A percentile compares a stretch with the other conserved stretches of the same genome.
Evolutionary conservation across 2,888 invertebrate species (phyloP).

Genomic region (Litoditis marina): DNA sequence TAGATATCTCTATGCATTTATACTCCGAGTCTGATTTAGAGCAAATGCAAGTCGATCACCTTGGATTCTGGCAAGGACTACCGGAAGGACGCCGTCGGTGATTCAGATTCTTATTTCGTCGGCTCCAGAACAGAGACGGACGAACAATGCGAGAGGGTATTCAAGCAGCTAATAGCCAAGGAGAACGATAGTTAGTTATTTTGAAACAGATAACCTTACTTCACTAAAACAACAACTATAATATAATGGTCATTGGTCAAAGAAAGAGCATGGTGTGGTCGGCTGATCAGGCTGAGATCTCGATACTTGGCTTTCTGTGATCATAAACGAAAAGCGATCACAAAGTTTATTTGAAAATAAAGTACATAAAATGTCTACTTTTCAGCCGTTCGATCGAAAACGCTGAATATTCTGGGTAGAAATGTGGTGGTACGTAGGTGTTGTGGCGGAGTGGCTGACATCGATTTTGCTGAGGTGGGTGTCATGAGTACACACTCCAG

Average conservation of each 20-base stretch:
- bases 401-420: conserved; percentile 82
- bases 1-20: too few species aligned
- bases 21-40: too few species aligned
- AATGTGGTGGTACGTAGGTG: conserved; percentile 83
- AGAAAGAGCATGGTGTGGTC: too few species aligned
- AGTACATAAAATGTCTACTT: not conserved
- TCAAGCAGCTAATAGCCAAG: conserved; percentile 80
- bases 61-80: conserved; percentile 94
- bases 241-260: too few species aligned
- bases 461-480: conserved; percentile 78
- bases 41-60: conserved; percentile 75
- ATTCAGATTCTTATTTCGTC: conserved; percentile 26
- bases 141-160: conserved; percentile 75
- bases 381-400: conserved; percentile 74
- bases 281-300: not conserved
- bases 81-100: conserved; percentile 65
- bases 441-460: conserved; percentile 86
- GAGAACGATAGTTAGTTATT: conserved; percentile 74
- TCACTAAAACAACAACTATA: too few species aligned
- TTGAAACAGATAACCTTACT: too few species aligned
- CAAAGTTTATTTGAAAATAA: too few species aligned
- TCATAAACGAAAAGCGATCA: not conserved
- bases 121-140: conserved; percentile 63
- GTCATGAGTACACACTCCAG: too few species aligned
- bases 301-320: not conserved